Conservation (phyloP, 2,888 invertebrate genomes). For the Microplitis deprimator region DNA sequence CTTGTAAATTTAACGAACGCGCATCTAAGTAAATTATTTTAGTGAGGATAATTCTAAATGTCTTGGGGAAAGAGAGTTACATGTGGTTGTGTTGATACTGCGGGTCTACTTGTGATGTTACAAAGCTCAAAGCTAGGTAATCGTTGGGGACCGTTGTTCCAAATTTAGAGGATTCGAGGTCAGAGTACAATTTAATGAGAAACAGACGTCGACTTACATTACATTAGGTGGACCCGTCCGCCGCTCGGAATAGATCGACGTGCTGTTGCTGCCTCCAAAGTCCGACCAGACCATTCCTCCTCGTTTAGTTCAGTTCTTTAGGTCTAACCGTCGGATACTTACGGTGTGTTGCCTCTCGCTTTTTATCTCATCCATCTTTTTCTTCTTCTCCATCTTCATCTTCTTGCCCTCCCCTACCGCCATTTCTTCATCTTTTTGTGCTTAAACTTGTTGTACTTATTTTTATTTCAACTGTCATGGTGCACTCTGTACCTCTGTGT, state of each 20-base stretch:
- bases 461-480: slow-evolving; percentile 19
- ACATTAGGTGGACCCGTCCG: slow-evolving; percentile 60
- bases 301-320: neutral
- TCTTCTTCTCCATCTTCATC: slow-evolving; percentile 29
- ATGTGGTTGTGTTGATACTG: neutral
- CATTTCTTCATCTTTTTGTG: slow-evolving; percentile 31
- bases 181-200: slow-evolving; percentile 70
- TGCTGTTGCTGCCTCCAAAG: slow-evolving; percentile 34
- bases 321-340: neutral
- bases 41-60: too few relatives aligned
- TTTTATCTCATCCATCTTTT: slow-evolving; percentile 21
- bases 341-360: slow-evolving; percentile 17
- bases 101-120: neutral
- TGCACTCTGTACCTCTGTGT: slow-evolving; percentile 20
- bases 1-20: too few relatives aligned
- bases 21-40: too few relatives aligned
- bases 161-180: slow-evolving; percentile 70
- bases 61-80: neutral
- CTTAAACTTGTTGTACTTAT: slow-evolving; percentile 35
- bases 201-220: slow-evolving; percentile 66
- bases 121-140: slow-evolving; percentile 55
- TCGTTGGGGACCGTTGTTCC: slow-evolving; percentile 63
- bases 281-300: slow-evolving; percentile 30
- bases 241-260: slow-evolving; percentile 68
- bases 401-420: slow-evolving; percentile 29